Base-by-base conservation (phyloP, 2,113 vertebrate species). In the Antigone vipio region DNA sequence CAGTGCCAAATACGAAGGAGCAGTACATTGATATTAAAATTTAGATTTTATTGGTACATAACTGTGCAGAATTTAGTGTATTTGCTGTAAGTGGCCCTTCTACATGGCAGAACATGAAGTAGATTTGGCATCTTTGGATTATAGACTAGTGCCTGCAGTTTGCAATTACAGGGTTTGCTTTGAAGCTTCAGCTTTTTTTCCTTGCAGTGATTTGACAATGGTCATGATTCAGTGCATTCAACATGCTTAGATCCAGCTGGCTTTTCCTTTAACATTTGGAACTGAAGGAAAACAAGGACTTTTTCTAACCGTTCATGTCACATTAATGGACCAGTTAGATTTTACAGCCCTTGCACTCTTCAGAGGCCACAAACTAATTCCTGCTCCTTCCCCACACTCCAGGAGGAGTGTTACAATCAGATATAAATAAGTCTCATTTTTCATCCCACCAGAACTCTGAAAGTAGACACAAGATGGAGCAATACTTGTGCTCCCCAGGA, bases 41-140 rank as follows among this genome's bases (percentile, higher is more conserved):
- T 87, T 49, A 96, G 93, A 96, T 95, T 89, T 95, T 96, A 94
- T 92, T 89, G 92, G 8, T 50, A 53, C 40, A 2, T 85, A 94
- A 89, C 58, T 76, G 56, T 68, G 94, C 45, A 94, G 92, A 91
- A 95, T 89, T 87, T 89, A 95, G 73, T 81, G 95, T 63, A 62
- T 72, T 91, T 78, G 52, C 64, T 87, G 14, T 72, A 95, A 91
- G 69, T 85, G 80, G 76, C 69, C 82, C 26, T 95, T 95, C 64
- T 91, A 74, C 76, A 62, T 1, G 15, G 47, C 91, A 92, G 53
- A 81, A 87, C 47, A 63, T 35, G 75, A 91, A 94, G 49, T 6
- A 91, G 52, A 78, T 58, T 68, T 91, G 91, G 73, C 80, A 94
- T 68, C 35, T 75, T 58, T 60, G 15, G 30, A 56, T 66, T 86